A percentile compares a stretch with the other conserved stretches of the same genome.
phyloP scores from a whole-genome alignment of 2,797 vertebrate species.

The Fistularia tabacaria region DNA sequence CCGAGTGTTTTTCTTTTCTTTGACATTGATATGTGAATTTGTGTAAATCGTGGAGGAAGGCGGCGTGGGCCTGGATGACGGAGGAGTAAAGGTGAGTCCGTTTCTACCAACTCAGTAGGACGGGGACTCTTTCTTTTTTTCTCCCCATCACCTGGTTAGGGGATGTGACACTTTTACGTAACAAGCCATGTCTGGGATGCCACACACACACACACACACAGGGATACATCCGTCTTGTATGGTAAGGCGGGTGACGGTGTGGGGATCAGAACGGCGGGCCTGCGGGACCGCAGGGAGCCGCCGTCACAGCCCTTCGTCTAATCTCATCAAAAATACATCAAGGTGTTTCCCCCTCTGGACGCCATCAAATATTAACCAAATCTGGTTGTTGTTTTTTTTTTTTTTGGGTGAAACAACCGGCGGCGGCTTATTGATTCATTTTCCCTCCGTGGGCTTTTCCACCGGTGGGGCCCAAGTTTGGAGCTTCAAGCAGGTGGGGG shows the following conservation, averaged over 20 bases:
- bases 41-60: no score
- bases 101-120: no score
- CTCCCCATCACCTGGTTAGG: no score
- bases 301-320: slow-evolving; percentile 38
- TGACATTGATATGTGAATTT: no score
- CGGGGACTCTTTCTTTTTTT: no score
- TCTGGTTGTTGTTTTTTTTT: not conserved
- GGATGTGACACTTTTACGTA: no score
- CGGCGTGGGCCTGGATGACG: no score
- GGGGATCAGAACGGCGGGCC: slow-evolving; percentile 34
- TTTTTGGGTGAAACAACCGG: slow-evolving; percentile 29
- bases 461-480: no score
- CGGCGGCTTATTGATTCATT: slow-evolving; percentile 1
- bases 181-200: no score
- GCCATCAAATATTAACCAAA: slow-evolving; percentile 62
- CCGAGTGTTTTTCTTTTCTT: no score
- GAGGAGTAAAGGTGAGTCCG: no score
- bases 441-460: slow-evolving; percentile 4
- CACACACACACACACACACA: not conserved
- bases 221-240: slow-evolving; percentile 5
- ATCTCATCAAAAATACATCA: slow-evolving; percentile 68
- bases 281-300: slow-evolving; percentile 32
- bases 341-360: slow-evolving; percentile 48
- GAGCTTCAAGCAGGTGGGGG: no score
- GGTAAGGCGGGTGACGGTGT: slow-evolving; percentile 10